phyloP scores from a whole-genome alignment of 2,888 invertebrate genomes.

The Paralinhomoeus sp. region DNA sequence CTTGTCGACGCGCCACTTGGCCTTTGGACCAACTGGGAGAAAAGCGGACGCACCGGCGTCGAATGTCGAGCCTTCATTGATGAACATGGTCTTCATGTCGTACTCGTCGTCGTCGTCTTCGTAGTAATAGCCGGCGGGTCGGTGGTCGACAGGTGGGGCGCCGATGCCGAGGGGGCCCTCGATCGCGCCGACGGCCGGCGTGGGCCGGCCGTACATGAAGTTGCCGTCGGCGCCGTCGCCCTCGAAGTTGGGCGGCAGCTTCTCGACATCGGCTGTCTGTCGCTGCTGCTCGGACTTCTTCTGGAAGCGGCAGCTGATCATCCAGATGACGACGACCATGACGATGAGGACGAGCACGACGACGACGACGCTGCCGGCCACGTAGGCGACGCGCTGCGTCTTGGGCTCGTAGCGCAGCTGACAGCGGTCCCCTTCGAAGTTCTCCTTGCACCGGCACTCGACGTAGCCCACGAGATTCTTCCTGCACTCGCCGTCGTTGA shows the following conservation, averaged over 20 bases:
- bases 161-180: background rate
- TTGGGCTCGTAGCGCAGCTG: constrained; percentile 13
- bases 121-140: constrained; percentile 11
- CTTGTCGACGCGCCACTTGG: background rate
- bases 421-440: constrained; percentile 21
- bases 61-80: constrained; percentile 8
- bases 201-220: constrained; percentile 3
- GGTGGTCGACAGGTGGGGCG: background rate
- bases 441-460: constrained; percentile 22
- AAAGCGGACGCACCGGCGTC: background rate
- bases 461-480: constrained; percentile 22
- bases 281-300: background rate
- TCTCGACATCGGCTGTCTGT: background rate
- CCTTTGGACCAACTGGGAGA: background rate
- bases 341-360: constrained; percentile 17
- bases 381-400: constrained; percentile 10
- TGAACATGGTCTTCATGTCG: constrained; percentile 16
- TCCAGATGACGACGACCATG: constrained; percentile 18
- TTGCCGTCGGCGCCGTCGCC: background rate
- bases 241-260: background rate
- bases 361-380: constrained; percentile 10
- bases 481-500: constrained; percentile 24
- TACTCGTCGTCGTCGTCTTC: constrained; percentile 24
- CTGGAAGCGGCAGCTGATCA: constrained; percentile 15
- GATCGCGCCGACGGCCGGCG: background rate